Conservation (phyloP, 2,888 invertebrate genomes). For the Cerceris rybyensis region DNA sequence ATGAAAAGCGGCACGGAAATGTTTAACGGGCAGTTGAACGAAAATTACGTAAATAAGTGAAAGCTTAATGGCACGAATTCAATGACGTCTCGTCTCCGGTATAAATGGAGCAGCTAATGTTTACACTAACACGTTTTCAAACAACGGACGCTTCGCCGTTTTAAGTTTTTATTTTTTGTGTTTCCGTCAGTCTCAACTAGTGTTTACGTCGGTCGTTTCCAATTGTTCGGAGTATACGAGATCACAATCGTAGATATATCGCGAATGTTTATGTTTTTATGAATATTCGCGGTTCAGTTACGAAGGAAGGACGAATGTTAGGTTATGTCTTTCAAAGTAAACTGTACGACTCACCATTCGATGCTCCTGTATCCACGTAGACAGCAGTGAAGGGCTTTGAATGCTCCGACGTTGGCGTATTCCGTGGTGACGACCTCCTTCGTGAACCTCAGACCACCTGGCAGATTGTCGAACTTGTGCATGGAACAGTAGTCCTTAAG, state of each 20-base stretch:
- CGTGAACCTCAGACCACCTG: constrained; percentile 88
- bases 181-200: too few species aligned
- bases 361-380: constrained; percentile 90
- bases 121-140: too few species aligned
- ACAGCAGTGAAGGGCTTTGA: constrained; percentile 91
- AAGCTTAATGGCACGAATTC: too few species aligned
- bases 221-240: neutral
- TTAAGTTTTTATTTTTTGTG: too few species aligned
- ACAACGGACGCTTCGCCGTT: too few species aligned
- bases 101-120: too few species aligned
- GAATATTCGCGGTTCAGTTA: neutral
- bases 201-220: too few species aligned
- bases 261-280: neutral
- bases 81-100: too few species aligned
- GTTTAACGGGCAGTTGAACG: too few species aligned
- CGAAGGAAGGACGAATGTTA: constrained; percentile 1
- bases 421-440: constrained; percentile 88
- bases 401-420: constrained; percentile 87
- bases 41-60: too few species aligned
- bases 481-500: constrained; percentile 84
- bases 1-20: too few species aligned
- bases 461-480: constrained; percentile 84
- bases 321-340: too few species aligned
- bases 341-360: constrained; percentile 86
- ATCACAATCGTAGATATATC: neutral